Evolutionary conservation across 2,113 vertebrate genomes (phyloP), one percentile per base, ranked within the genome.

Genomic region (Bagarius yarrelli): DNA sequence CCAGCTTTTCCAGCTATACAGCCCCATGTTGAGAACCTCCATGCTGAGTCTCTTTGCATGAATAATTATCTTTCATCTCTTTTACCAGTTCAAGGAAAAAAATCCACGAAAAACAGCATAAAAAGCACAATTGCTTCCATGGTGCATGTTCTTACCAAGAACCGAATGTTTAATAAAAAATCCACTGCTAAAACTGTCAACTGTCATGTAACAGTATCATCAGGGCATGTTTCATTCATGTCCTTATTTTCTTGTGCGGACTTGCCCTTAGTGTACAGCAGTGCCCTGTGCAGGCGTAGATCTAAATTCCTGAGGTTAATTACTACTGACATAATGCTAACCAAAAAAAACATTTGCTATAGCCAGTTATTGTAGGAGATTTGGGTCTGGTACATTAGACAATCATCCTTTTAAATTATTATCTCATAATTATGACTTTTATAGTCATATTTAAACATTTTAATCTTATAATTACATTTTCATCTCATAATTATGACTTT

Each of bases 1-100:
- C n/a, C n/a, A n/a, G n/a, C n/a, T n/a, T n/a, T n/a, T 9, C 4
- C 53, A 25, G 50, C 47, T 32, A 52, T 23, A 53, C 70, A 72
- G 36, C 25, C 4, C 47, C 0, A 1, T 32, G 70, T 72, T 30
- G n/a, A 18, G n/a, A 25, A 50, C 23, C 44, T 70, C n/a, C 8
- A 6, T 40, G 36, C n/a, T 9, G 44, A 19, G 15, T 19, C 8
- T 32, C 18, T 32, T 53, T 72, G 44, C 47, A 8, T 55, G 27
- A 74, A 81, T 80, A 23, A 61, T 50, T 47, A 25, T 63, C 15
- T 76, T 76, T 70, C 32, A 27, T 70, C 79, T 76, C 27, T 61
- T 47, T n/a, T n/a, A n/a, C n/a, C n/a, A n/a, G n/a, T n/a, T n/a
- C n/a, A n/a, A n/a, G n/a, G n/a, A n/a, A n/a, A n/a, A n/a, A n/a